Evolutionary conservation across 2,797 vertebrate genomes (phyloP).

Genomic region (Malacoctenus gilli): DNA sequence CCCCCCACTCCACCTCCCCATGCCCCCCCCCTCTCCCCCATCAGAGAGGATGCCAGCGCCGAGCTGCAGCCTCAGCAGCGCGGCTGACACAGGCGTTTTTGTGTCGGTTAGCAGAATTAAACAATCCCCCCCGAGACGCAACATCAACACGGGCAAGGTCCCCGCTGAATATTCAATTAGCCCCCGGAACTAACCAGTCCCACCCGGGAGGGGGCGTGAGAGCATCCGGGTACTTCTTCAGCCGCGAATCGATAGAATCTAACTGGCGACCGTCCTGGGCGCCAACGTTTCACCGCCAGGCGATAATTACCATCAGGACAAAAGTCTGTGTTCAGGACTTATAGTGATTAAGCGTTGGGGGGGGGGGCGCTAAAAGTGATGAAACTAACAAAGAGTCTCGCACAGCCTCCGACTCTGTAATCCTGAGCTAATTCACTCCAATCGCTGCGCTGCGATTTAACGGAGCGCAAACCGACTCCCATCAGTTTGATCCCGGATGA

Average conservation of each 20-base stretch:
- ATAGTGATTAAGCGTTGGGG: slow-evolving; percentile 41
- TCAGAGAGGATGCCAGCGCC: slow-evolving; percentile 59
- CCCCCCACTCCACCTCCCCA: too few species aligned
- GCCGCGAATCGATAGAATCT: slow-evolving; percentile 20
- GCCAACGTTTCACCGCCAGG: slow-evolving; percentile 4
- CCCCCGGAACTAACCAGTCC: slow-evolving; percentile 39
- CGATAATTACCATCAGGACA: slow-evolving; percentile 29
- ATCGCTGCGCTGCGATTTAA: slow-evolving; percentile 37
- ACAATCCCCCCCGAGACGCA: slow-evolving; percentile 72
- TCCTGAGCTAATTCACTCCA: slow-evolving; percentile 39
- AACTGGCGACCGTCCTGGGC: slow-evolving; percentile 22
- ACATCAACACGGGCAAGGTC: slow-evolving; percentile 74
- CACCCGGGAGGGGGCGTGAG: too few species aligned
- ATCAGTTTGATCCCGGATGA: slow-evolving; percentile 34
- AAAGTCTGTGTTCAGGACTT: slow-evolving; percentile 29
- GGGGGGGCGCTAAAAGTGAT: slow-evolving; percentile 34
- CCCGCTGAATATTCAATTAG: slow-evolving; percentile 73
- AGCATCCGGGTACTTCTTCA: slow-evolving; percentile 3
- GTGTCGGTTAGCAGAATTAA: slow-evolving; percentile 79
- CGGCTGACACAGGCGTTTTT: slow-evolving; percentile 67
- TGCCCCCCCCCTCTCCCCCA: too few species aligned
- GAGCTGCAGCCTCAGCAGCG: slow-evolving; percentile 75
- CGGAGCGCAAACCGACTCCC: slow-evolving; percentile 32
- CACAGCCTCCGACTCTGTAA: slow-evolving; percentile 25
- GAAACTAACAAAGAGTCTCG: slow-evolving; percentile 18